Base-by-base conservation (phyloP, 92 coral and sea anemone species). In the Nematostella vectensis region DNA sequence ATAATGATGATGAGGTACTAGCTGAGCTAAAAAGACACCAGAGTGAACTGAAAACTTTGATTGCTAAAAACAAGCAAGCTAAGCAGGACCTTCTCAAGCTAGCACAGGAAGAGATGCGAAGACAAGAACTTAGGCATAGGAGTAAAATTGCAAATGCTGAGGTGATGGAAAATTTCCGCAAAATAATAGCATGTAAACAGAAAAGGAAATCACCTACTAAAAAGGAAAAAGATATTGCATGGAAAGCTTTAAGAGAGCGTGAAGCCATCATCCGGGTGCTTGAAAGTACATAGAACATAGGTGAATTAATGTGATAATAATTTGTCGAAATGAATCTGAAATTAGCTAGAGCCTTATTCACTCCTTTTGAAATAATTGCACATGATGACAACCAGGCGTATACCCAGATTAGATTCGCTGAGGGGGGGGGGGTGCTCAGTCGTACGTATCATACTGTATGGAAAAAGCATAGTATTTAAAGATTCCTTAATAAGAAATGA, bases 191-290 rank as follows among this genome's bases (percentile, higher is more conserved):
- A 11, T 87, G 79, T 59, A 93, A 93, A 54, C 96, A 87, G 65
- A 93, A 93, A 42, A 82, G 89, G 29, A 91, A 93, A 55, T 87
- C 96, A 15, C 99, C 99, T 23, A 84, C 99, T 1, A 93, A 93
- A 58, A 82, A 83, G 50, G 99, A 93, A 58, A 83, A 81, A 18
- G 99, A 93, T 1, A 45, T 70, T 38, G 99, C 96, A 0, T 82
- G 82, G 77, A 93, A 93, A 45, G 88, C 84, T 9, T 75, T 93
- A 16, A 79, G 83, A 62, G 99, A 93, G 75, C 54, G 99, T 48
- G 99, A 93, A 55, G 91, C 99, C 12, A 93, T 93, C 44, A 67
- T 78, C 27, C 83, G 99, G 62, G 96, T 93, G 10, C 74, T 93
- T 18, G 84, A 78, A 4, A 80, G 64, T 48, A 61, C 83, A 29